A percentile compares a stretch with the other conserved stretches of the same genome.
These are phyloP conservation scores for Eucera pruinosa DNA, from an alignment of 2,888 invertebrate genomes.

Conservation along the genomic window DNA sequence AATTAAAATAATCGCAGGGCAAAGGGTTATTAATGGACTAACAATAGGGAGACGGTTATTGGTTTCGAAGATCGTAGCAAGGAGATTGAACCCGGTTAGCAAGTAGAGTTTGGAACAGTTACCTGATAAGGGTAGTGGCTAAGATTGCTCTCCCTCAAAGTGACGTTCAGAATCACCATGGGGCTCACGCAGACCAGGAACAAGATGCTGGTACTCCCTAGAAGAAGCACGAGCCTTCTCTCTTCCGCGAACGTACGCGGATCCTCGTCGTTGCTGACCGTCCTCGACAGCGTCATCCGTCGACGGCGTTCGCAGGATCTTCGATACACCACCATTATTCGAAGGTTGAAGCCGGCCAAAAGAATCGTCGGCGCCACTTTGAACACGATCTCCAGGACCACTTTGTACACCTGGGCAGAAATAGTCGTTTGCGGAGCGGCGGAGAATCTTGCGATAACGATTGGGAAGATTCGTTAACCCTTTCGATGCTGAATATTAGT, in stretches of 20 bases:
- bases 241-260: slow-evolving; percentile 89
- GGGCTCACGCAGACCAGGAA: slow-evolving; percentile 90
- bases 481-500: too few relatives aligned
- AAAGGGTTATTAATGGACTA: too few relatives aligned
- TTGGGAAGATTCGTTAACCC: too few relatives aligned
- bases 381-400: slow-evolving; percentile 88
- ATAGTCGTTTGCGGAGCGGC: too few relatives aligned
- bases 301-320: slow-evolving; percentile 88
- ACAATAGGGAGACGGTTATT: too few relatives aligned
- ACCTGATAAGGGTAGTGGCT: slow-evolving; percentile 88
- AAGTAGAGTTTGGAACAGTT: too few relatives aligned
- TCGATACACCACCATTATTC: slow-evolving; percentile 89
- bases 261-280: slow-evolving; percentile 87
- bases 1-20: too few relatives aligned
- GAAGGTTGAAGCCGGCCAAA: slow-evolving; percentile 88
- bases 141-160: slow-evolving; percentile 87
- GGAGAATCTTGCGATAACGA: too few relatives aligned
- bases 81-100: too few relatives aligned
- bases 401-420: slow-evolving; percentile 85
- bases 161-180: slow-evolving; percentile 89
- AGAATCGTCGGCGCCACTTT: slow-evolving; percentile 89
- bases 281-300: slow-evolving; percentile 88
- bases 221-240: slow-evolving; percentile 87
- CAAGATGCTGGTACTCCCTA: slow-evolving; percentile 88
- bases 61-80: too few relatives aligned